Conservation (phyloP, 2,888 invertebrate genomes). For the Spodoptera exigua region DNA sequence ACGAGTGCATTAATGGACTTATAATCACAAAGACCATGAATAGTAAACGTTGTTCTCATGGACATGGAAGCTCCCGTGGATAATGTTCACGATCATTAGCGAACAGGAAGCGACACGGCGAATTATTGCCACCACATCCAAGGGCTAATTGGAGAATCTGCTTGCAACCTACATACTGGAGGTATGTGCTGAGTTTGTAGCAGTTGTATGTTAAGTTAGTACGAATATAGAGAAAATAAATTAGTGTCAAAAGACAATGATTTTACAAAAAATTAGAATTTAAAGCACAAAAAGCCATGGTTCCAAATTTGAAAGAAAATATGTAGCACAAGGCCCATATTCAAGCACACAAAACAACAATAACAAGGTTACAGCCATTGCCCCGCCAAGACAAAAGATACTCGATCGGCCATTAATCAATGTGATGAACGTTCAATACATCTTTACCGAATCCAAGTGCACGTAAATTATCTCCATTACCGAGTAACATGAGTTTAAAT, state of each 20-base stretch:
- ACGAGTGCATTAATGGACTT: constrained; percentile 53
- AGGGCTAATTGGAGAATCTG: constrained; percentile 62
- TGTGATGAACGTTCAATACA: constrained; percentile 25
- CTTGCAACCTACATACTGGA: constrained; percentile 20
- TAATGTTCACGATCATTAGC: constrained; percentile 63
- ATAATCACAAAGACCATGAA: constrained; percentile 61
- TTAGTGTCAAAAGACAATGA: too few relatives aligned
- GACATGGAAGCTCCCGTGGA: constrained; percentile 45
- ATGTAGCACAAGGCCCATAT: not conserved
- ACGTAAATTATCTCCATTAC: constrained; percentile 60
- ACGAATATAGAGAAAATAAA: constrained; percentile 22
- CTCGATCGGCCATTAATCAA: constrained; percentile 16
- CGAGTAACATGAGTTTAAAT: constrained; percentile 59
- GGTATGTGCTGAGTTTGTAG: constrained; percentile 14
- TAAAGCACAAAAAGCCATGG: not conserved
- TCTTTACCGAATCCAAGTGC: constrained; percentile 13
- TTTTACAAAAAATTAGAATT: too few relatives aligned
- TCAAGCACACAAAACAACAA: constrained; percentile 6
- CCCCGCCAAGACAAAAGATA: constrained; percentile 1
- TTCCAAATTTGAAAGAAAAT: not conserved
- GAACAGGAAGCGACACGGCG: constrained; percentile 63
- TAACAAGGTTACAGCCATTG: not conserved
- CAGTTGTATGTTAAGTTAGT: constrained; percentile 30
- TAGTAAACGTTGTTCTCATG: constrained; percentile 58
- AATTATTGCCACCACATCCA: constrained; percentile 57